Percentiles rank a stretch among this genome's conserved stretches.
Evolutionary conservation across 1,140 invertebrate genomes (phyloP).

Genomic region (Listronotus bonariensis): DNA sequence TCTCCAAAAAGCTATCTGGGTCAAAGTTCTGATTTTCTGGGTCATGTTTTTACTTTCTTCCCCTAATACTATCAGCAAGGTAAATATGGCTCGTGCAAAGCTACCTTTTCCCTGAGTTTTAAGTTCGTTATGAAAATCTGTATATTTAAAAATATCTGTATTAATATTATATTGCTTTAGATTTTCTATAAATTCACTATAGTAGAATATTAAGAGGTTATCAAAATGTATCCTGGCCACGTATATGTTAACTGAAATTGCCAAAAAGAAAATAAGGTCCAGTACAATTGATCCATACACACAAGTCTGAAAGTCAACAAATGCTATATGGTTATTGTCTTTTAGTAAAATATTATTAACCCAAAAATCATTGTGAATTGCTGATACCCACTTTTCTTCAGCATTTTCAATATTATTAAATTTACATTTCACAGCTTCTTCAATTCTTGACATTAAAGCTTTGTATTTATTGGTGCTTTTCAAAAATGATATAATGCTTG

Average conservation of each 20-base stretch:
- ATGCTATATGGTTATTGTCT: background rate
- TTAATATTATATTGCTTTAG: conserved; percentile 6
- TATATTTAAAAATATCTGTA: background rate
- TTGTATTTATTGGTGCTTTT: background rate
- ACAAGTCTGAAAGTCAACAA: conserved; percentile 2
- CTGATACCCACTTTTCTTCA: background rate
- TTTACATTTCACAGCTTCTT: background rate
- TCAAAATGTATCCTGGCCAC: conserved; percentile 52
- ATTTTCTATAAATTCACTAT: conserved; percentile 34
- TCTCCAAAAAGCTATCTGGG: background rate
- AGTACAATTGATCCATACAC: conserved; percentile 56
- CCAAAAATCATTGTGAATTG: conserved; percentile 8
- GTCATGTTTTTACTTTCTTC: background rate
- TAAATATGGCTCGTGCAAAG: conserved; percentile 5
- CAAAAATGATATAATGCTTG: background rate
- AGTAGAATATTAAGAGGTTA: conserved; percentile 57
- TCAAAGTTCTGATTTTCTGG: background rate
- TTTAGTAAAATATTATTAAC: conserved; percentile 5
- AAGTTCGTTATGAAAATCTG: conserved; percentile 19
- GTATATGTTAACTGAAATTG: conserved; percentile 55
- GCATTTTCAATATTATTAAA: background rate
- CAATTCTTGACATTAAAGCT: background rate
- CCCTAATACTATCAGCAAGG: background rate
- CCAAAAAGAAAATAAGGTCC: conserved; percentile 62
- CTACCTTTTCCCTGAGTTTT: conserved; percentile 2